Conservation (phyloP, 1,140 invertebrate genomes). For the Rhizoglyphus robini region DNA sequence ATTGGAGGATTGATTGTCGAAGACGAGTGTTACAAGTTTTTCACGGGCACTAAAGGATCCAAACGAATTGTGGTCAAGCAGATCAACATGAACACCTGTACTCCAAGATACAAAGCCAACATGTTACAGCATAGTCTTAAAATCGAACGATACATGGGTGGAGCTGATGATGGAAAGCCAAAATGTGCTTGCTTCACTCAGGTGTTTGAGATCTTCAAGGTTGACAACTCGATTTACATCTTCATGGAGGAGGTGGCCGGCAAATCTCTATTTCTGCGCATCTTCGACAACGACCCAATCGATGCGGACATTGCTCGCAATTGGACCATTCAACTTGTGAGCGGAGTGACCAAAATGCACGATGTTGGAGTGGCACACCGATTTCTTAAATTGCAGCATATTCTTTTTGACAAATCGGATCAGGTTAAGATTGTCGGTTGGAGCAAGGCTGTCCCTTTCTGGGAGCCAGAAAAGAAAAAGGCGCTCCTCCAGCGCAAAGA, state of each 20-base stretch:
- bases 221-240: neutral
- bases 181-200: neutral
- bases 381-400: conserved; percentile 7
- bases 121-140: neutral
- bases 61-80: neutral
- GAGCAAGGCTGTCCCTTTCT: neutral
- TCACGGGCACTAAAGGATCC: neutral
- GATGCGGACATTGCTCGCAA: neutral
- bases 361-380: conserved; percentile 1
- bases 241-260: neutral
- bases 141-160: neutral
- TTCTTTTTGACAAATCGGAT: neutral
- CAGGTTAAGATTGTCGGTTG: conserved; percentile 7
- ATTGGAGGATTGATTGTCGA: neutral
- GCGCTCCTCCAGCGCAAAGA: neutral
- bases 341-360: neutral
- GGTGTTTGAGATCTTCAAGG: neutral
- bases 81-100: neutral
- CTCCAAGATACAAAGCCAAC: neutral
- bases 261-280: neutral
- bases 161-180: neutral
- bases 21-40: conserved; percentile 7
- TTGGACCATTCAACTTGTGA: conserved; percentile 5
- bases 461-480: neutral
- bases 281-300: neutral